Percentiles rank a stretch among this genome's conserved stretches.
Conservation (phyloP, 2,797 vertebrate genomes). For the Falco naumanni region DNA sequence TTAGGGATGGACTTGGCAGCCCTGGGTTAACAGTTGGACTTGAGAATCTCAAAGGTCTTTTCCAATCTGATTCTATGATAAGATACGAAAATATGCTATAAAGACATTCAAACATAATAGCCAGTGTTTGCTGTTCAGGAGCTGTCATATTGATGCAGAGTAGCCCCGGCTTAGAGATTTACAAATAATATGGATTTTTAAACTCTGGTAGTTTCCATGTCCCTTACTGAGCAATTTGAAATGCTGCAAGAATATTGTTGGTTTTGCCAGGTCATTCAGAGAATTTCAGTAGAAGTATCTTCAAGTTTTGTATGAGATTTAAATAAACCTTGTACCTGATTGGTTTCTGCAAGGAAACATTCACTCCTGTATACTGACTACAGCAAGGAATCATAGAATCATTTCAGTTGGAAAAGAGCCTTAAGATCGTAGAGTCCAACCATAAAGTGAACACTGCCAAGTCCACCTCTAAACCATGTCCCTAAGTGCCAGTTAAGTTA, state of each 20-base stretch:
- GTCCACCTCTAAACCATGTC: neutral
- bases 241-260: neutral
- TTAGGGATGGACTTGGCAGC: too few relatives aligned
- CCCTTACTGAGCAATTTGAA: neutral
- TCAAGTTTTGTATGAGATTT: neutral
- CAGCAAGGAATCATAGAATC: neutral
- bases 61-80: too few relatives aligned
- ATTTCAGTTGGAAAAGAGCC: too few relatives aligned
- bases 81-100: neutral
- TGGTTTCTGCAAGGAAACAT: neutral
- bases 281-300: neutral
- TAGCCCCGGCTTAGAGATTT: neutral
- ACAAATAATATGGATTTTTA: neutral
- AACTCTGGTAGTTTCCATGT: neutral
- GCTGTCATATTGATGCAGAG: neutral
- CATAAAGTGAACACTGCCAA: neutral
- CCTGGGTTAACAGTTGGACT: too few relatives aligned
- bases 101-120: neutral
- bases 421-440: too few relatives aligned
- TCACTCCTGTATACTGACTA: neutral
- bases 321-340: neutral
- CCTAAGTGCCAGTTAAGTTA: neutral
- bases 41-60: too few relatives aligned
- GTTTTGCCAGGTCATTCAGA: neutral
- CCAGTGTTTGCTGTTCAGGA: neutral